Conservation (phyloP, 1,140 invertebrate genomes). For the Conus betulinus region DNA sequence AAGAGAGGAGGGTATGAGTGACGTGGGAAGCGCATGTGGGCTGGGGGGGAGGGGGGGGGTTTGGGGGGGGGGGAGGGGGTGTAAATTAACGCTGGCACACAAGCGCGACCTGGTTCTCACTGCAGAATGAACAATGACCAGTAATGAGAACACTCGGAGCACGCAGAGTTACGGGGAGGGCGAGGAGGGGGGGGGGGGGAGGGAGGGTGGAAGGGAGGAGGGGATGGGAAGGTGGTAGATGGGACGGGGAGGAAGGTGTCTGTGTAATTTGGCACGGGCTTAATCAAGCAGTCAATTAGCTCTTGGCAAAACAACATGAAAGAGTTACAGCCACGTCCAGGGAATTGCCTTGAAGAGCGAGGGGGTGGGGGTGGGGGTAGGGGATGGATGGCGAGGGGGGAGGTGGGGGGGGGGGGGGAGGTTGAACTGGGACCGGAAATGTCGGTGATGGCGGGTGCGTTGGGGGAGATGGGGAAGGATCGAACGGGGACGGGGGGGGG, state of each 20-base stretch:
- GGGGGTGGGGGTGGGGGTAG: background rate
- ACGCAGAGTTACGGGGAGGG: too few species aligned
- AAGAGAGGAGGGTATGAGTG: too few species aligned
- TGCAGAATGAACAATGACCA: too few species aligned
- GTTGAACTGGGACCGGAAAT: background rate
- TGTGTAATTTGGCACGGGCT: slow-evolving; percentile 7
- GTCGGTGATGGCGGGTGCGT: too few species aligned
- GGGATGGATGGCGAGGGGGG: background rate
- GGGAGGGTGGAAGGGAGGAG: background rate
- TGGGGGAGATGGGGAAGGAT: background rate
- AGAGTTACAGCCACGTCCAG: background rate
- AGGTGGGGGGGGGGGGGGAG: background rate
- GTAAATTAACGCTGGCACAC: too few species aligned
- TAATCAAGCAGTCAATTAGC: slow-evolving; percentile 11
- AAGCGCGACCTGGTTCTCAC: too few species aligned
- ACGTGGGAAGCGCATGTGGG: too few species aligned
- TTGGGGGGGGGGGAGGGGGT: too few species aligned
- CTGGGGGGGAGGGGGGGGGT: too few species aligned
- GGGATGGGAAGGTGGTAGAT: too few species aligned
- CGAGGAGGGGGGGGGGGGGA: background rate
- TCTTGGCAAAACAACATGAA: slow-evolving; percentile 2
- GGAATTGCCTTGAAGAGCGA: background rate
- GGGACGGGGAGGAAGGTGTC: background rate
- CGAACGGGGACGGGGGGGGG: background rate
- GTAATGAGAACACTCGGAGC: too few species aligned